These are phyloP conservation scores for Conger conger DNA, from an alignment of 2,113 vertebrate genomes.

Conservation along the genomic window DNA sequence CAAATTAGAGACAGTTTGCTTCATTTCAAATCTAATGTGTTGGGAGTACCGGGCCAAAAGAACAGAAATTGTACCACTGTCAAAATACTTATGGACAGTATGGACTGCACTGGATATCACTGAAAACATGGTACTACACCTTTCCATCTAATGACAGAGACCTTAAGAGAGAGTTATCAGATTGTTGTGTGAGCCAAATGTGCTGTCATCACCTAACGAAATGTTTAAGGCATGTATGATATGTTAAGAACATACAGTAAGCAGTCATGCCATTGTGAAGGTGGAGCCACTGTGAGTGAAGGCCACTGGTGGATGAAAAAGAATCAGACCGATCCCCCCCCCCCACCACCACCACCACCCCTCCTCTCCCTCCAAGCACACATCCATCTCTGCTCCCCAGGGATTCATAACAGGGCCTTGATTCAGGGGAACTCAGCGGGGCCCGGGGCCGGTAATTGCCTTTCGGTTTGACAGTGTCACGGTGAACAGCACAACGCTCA, in stretches of 20 bases:
- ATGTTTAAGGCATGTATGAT: background rate
- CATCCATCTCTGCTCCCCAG: background rate
- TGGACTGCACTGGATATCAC: no score
- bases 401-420: background rate
- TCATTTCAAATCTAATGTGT: no score
- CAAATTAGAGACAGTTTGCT: no score
- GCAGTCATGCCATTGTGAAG: background rate
- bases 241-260: background rate
- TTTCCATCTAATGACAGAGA: background rate
- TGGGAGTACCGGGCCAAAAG: no score
- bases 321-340: background rate
- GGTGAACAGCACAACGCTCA: background rate
- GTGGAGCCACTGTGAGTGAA: background rate
- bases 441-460: slow-evolving; percentile 24
- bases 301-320: background rate
- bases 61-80: no score
- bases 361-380: background rate
- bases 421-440: background rate
- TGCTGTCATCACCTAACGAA: background rate
- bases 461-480: background rate
- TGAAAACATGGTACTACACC: background rate
- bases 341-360: background rate
- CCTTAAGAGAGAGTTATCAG: background rate
- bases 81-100: no score
- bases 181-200: background rate